These are phyloP conservation scores for Turritopsis dohrnii DNA, from an alignment of 30 jellyfish, hydroid and myxozoan genomes.

Conservation along the genomic window DNA sequence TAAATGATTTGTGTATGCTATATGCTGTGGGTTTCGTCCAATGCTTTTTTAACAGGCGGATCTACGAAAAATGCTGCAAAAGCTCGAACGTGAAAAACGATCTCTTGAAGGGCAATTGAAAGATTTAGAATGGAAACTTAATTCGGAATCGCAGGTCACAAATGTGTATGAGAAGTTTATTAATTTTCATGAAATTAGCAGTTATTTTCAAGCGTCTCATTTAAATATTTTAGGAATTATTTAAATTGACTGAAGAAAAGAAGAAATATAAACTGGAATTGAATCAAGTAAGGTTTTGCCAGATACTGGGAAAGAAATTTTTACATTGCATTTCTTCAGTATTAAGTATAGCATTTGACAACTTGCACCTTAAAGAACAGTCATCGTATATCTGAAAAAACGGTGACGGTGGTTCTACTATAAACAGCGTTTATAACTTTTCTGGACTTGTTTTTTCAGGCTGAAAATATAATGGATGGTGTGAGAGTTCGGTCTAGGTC, in stretches of 20 bases:
- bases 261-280: constrained; percentile 30
- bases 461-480: background rate
- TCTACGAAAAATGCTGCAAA: constrained; percentile 28
- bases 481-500: background rate
- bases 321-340: no score
- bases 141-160: constrained; percentile 63
- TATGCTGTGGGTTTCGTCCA: no score
- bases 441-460: background rate
- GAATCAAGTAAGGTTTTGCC: constrained; percentile 23
- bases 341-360: no score
- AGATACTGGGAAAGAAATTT: no score
- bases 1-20: background rate
- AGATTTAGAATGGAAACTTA: constrained; percentile 78
- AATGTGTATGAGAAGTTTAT: background rate
- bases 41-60: background rate
- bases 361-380: no score
- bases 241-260: constrained; percentile 39
- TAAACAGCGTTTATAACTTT: background rate
- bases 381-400: no score
- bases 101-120: constrained; percentile 48
- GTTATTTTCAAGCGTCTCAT: no score
- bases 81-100: constrained; percentile 48
- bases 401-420: no score
- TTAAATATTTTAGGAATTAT: constrained; percentile 19
- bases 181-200: no score